Evolutionary conservation across 2,113 vertebrate genomes (phyloP).

Genomic region (Carollia perspicillata): DNA sequence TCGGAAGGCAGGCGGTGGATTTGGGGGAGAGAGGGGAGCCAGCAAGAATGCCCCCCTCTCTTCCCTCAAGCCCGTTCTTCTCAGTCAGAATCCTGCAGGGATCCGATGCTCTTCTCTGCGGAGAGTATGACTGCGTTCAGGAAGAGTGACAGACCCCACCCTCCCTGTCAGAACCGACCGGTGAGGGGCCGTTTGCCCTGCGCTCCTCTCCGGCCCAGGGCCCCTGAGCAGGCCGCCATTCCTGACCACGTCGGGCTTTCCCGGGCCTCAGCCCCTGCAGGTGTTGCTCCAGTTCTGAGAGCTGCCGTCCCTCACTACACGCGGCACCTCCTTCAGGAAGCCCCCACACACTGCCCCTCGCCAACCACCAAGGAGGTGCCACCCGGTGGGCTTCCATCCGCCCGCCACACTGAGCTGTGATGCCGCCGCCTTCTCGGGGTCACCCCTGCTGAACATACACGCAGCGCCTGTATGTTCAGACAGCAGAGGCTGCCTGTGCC

Average conservation of each 20-base stretch:
- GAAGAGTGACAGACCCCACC: accelerated
- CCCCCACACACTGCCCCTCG: neutral
- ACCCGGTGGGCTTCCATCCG: accelerated
- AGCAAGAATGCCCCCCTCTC: accelerated
- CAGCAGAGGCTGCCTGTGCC: neutral
- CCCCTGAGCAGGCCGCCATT: neutral
- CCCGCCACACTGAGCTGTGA: neutral
- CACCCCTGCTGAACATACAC: too few species aligned
- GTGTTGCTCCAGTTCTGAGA: neutral
- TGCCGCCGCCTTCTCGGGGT: neutral
- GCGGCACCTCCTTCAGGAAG: neutral
- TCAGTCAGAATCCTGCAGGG: neutral
- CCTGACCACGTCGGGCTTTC: neutral
- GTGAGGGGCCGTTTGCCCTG: neutral
- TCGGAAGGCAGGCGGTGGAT: accelerated
- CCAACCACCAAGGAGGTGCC: neutral
- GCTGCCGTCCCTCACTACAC: too few species aligned
- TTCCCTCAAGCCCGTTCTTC: too few species aligned
- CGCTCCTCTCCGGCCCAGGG: neutral
- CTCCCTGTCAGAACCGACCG: accelerated
- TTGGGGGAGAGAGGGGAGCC: too few species aligned
- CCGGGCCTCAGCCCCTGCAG: neutral
- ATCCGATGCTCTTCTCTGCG: too few species aligned
- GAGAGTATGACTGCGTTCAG: too few species aligned
- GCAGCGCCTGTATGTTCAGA: accelerated